Evolutionary conservation across 2,888 invertebrate genomes (phyloP).

Genomic region (Tachina lurida): DNA sequence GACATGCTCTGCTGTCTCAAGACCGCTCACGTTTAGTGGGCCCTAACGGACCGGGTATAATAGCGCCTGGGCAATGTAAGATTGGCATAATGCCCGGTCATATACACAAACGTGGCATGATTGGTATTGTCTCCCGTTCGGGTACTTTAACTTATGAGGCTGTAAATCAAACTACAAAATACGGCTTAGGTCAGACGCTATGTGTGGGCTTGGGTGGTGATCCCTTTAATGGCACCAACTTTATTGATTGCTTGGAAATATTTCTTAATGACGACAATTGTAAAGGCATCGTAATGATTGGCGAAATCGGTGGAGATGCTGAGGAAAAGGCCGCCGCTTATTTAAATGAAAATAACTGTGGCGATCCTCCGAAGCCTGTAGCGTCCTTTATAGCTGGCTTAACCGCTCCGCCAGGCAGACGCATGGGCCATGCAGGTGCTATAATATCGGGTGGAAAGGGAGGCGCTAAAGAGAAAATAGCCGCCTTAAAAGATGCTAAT

Average conservation of each 20-base stretch:
- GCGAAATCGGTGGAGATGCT: slow-evolving; percentile 99
- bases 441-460: slow-evolving; percentile 99
- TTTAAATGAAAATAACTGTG: slow-evolving; percentile 90
- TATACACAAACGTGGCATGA: slow-evolving; percentile 94
- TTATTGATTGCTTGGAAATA: slow-evolving; percentile 97
- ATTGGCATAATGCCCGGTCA: slow-evolving; percentile 99
- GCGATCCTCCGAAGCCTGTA: slow-evolving; percentile 96
- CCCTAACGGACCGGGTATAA: slow-evolving; percentile 99
- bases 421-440: slow-evolving; percentile 99
- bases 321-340: slow-evolving; percentile 98
- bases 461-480: slow-evolving; percentile 97
- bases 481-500: slow-evolving; percentile 94
- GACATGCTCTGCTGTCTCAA: slow-evolving; percentile 92
- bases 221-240: slow-evolving; percentile 99
- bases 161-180: slow-evolving; percentile 96
- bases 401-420: slow-evolving; percentile 97
- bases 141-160: slow-evolving; percentile 99
- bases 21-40: slow-evolving; percentile 96
- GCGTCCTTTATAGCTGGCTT: slow-evolving; percentile 99
- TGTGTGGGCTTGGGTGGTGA: slow-evolving; percentile 99
- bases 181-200: slow-evolving; percentile 95
- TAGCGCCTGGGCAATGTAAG: slow-evolving; percentile 97
- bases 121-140: slow-evolving; percentile 97
- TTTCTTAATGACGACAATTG: slow-evolving; percentile 96
- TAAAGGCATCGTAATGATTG: slow-evolving; percentile 98